Percentiles rank a stretch among this genome's conserved stretches.
These are phyloP conservation scores for Drosophila tsacasi DNA, from an alignment of 1,140 invertebrate species.

Conservation along the genomic window DNA sequence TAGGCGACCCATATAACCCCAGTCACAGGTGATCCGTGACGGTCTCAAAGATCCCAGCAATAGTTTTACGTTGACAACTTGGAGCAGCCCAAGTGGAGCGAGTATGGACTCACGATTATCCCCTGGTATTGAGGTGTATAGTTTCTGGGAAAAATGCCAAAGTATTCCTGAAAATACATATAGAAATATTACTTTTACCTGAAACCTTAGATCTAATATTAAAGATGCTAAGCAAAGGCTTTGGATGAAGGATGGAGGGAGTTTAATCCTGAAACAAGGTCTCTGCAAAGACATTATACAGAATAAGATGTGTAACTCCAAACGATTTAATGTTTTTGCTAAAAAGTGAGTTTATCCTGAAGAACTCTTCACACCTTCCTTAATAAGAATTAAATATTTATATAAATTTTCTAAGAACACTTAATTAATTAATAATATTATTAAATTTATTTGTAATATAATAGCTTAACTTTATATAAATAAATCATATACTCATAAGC, in stretches of 20 bases:
- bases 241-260: too few species aligned
- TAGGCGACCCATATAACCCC: conserved; percentile 10
- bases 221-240: too few species aligned
- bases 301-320: too few species aligned
- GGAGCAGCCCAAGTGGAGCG: background rate
- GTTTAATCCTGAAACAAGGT: too few species aligned
- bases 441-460: background rate
- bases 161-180: background rate
- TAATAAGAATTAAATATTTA: too few species aligned
- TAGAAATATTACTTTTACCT: background rate
- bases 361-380: background rate
- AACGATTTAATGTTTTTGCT: too few species aligned
- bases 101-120: conserved; percentile 7
- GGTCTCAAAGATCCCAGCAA: conserved; percentile 13
- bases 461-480: background rate
- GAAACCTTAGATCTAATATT: too few species aligned
- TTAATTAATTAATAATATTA: background rate
- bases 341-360: background rate
- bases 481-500: background rate
- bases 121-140: background rate
- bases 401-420: background rate
- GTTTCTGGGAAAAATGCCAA: background rate
- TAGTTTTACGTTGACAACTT: background rate
- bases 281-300: too few species aligned
- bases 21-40: conserved; percentile 10